phyloP scores from a whole-genome alignment of 2,113 vertebrate genomes.

The Hipposideros armiger region DNA sequence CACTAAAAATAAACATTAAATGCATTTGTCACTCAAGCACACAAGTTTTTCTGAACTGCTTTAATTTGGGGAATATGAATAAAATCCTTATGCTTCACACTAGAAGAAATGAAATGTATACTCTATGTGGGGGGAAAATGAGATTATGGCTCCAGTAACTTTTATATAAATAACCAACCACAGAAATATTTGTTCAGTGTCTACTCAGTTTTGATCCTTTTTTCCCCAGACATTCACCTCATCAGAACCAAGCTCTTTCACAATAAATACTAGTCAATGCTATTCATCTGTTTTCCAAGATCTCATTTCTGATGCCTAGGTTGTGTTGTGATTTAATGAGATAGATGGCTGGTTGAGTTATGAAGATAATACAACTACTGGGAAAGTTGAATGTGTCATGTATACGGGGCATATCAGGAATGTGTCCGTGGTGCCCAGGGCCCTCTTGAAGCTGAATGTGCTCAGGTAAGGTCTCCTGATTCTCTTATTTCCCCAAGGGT shows the following conservation, averaged over 20 bases:
- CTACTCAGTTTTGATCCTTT: not conserved
- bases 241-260: not conserved
- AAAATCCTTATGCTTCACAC: not conserved
- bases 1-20: conserved; percentile 54
- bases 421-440: not conserved
- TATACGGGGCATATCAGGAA: not conserved
- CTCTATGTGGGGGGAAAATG: not conserved
- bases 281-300: not conserved
- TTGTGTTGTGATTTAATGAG: not conserved
- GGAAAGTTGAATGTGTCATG: not conserved
- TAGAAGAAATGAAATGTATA: conserved; percentile 28
- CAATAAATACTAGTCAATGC: not conserved
- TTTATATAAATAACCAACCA: not conserved
- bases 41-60: not conserved
- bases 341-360: not conserved
- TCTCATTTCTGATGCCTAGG: not conserved
- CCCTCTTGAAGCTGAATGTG: not conserved
- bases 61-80: conserved; percentile 33
- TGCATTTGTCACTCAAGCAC: not conserved
- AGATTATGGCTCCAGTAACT: not conserved
- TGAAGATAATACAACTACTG: not conserved
- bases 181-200: not conserved
- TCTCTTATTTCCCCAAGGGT: not conserved
- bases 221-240: not conserved
- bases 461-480: not conserved